Conservation (phyloP, 2,113 vertebrate species). For the Notothenia coriiceps region DNA sequence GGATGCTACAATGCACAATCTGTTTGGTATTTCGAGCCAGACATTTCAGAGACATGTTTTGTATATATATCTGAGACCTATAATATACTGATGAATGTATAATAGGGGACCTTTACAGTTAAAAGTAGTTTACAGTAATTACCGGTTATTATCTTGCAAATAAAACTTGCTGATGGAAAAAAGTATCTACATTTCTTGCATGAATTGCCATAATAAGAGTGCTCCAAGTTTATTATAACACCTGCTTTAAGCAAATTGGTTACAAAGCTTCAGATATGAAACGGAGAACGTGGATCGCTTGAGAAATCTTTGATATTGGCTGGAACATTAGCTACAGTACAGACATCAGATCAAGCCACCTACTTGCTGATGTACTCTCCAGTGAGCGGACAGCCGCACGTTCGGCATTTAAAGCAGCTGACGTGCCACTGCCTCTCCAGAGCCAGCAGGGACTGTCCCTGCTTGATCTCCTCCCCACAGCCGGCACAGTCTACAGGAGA, state of each 20-base stretch:
- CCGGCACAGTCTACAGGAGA: conserved; percentile 90
- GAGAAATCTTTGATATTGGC: background rate
- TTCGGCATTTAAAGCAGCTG: conserved; percentile 97
- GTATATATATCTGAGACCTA: too few relatives aligned
- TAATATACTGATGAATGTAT: too few relatives aligned
- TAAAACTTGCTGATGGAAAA: background rate
- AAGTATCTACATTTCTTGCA: background rate
- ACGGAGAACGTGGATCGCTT: background rate
- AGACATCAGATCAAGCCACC: conserved; percentile 63
- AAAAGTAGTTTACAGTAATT: background rate
- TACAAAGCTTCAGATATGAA: background rate
- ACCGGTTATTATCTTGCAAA: background rate
- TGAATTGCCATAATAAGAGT: background rate
- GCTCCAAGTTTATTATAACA: background rate
- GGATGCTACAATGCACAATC: too few relatives aligned
- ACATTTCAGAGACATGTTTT: too few relatives aligned
- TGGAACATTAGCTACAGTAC: background rate
- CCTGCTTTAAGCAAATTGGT: background rate
- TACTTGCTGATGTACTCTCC: conserved; percentile 99
- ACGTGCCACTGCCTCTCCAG: conserved; percentile 98
- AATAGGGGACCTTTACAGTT: background rate
- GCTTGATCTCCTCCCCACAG: conserved; percentile 96
- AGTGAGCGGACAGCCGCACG: conserved; percentile 91
- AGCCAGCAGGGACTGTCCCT: conserved; percentile 95
- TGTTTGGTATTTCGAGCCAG: too few relatives aligned